Evolutionary conservation across 2,888 invertebrate species (phyloP).

Genomic region (Drosophila silvestris): DNA sequence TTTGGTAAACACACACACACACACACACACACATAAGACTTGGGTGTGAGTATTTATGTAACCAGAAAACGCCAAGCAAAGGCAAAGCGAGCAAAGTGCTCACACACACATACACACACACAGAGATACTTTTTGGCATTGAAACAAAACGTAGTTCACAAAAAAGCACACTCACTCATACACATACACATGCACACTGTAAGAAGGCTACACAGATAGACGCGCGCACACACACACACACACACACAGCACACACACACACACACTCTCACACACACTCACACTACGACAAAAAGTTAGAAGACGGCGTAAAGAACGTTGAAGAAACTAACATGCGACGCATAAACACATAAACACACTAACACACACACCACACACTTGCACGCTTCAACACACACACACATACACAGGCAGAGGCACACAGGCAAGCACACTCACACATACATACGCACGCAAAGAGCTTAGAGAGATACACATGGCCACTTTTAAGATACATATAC

Average conservation of each 20-base stretch:
- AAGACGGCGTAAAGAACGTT: slow-evolving; percentile 65
- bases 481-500: slow-evolving; percentile 26
- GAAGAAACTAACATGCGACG: slow-evolving; percentile 67
- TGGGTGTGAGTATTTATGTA: slow-evolving; percentile 74
- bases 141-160: slow-evolving; percentile 81
- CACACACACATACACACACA: slow-evolving; percentile 49
- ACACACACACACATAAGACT: slow-evolving; percentile 10
- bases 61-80: slow-evolving; percentile 64
- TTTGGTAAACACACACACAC: slow-evolving; percentile 36
- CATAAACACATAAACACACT: slow-evolving; percentile 41
- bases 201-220: slow-evolving; percentile 29
- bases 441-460: slow-evolving; percentile 26
- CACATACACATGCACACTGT: slow-evolving; percentile 29
- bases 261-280: not conserved
- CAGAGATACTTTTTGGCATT: slow-evolving; percentile 79
- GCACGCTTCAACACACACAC: slow-evolving; percentile 17
- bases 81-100: slow-evolving; percentile 45
- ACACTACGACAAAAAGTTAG: slow-evolving; percentile 39
- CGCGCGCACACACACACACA: slow-evolving; percentile 37
- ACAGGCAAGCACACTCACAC: slow-evolving; percentile 2
- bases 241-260: slow-evolving; percentile 26
- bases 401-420: slow-evolving; percentile 12
- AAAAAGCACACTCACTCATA: slow-evolving; percentile 64
- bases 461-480: slow-evolving; percentile 57
- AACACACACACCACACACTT: slow-evolving; percentile 36